Base-by-base conservation (phyloP, 2,888 invertebrate genomes). In the Drosophila falleni region DNA sequence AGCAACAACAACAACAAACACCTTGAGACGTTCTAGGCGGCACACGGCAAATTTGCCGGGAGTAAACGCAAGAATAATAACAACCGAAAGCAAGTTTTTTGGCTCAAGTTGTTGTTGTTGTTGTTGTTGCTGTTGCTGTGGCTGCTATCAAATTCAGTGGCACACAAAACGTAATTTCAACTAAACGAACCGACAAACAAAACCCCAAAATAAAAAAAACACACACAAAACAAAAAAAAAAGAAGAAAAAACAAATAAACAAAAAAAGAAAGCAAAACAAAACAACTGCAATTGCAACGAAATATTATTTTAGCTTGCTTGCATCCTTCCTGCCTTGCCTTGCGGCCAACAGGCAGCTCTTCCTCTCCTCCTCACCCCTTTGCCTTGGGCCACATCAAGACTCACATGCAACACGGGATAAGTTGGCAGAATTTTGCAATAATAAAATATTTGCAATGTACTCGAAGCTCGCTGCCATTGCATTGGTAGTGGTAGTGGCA, bases 401-500 rank as follows among this genome's bases (percentile, higher is more conserved):
- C 64, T 81, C 89, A 86, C 78, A 86, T 88, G 80, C 82, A 66
- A 66, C 85, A 74, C 64, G 75, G 88, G 74, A 84, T 90, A 90
- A 90, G 85, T 90, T 87, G 90, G 78, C 74, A 77, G 84, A 89
- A 89, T 90, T 89, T 81, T 78, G 88, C 90, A 89, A 90, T 90
- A 89, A 89, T 90, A 89, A 89, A 89, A 90, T 90, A 89, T 90
- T 90, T 89, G 81, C 87, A 74, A 89, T 90, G 84, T 88, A 89
- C 84, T 85, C 81, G 84, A 85, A 87, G 65, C 76, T 58, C 51
- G 31, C 55, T 37, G 31, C 42, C 71, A 64, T 54, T 50, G 47
- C 72, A 62, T 37, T 50, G 46, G 56, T 56, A 46, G 23, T 44
- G 54, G 58, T 23, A 23, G 23, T 4, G 23, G 23, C 19, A 19